Conservation (phyloP, 2,797 vertebrate species). For the Lithobates sylvaticus region DNA sequence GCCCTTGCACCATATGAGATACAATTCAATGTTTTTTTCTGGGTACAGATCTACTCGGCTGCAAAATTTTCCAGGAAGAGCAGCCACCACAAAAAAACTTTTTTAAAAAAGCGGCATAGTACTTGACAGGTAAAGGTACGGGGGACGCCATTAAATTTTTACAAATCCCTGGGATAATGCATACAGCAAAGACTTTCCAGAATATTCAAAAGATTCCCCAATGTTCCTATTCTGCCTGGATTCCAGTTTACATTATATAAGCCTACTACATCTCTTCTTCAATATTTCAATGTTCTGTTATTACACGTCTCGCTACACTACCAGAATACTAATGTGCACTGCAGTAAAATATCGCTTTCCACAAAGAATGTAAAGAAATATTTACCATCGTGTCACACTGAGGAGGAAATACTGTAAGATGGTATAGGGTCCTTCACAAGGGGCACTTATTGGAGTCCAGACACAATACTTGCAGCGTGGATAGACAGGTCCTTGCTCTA, state of each 20-base stretch:
- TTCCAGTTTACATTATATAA: conserved; percentile 37
- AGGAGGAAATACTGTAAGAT: background rate
- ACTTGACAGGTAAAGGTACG: background rate
- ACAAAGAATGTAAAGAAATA: conserved; percentile 28
- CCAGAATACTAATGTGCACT: conserved; percentile 46
- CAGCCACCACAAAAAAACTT: background rate
- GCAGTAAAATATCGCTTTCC: conserved; percentile 44
- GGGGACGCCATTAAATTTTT: background rate
- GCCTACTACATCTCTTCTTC: conserved; percentile 7
- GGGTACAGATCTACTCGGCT: background rate
- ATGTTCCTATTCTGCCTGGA: background rate
- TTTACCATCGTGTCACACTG: background rate
- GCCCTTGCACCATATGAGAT: no score
- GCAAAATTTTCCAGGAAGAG: background rate
- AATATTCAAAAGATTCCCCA: background rate
- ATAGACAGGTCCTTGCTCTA: background rate
- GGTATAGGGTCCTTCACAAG: background rate
- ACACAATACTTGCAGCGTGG: no score
- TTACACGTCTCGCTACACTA: conserved; percentile 38
- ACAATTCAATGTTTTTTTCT: no score
- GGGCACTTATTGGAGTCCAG: background rate
- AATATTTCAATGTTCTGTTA: conserved; percentile 29
- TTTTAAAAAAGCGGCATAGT: background rate
- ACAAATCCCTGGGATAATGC: background rate
- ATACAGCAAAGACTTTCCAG: background rate